Percentiles rank a stretch among this genome's conserved stretches.
Conservation (phyloP, 2,113 vertebrate genomes). For the Cryptoleucopteryx plumbea region DNA sequence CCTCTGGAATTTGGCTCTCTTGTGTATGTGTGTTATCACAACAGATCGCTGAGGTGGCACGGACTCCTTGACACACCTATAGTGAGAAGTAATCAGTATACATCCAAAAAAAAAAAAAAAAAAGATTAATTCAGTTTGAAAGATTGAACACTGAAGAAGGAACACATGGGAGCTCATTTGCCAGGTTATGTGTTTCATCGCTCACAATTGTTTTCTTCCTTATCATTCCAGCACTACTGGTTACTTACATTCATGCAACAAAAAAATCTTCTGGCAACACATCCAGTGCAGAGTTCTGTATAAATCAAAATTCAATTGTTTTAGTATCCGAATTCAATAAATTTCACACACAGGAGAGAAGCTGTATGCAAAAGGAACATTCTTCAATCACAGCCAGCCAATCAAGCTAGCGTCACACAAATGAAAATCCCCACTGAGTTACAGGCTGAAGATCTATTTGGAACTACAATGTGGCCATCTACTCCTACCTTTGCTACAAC, state of each 20-base stretch:
- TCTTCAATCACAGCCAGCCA: conserved; percentile 20
- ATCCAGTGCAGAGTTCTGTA: not conserved
- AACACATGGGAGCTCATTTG: not conserved
- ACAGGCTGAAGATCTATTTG: conserved; percentile 1
- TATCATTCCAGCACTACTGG: not conserved
- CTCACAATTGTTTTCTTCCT: not conserved
- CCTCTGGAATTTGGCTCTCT: not conserved
- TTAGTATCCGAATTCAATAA: not conserved
- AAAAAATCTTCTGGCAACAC: not conserved
- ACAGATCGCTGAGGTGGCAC: not conserved
- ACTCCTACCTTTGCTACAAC: not conserved
- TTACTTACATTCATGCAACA: not conserved
- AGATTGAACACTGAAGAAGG: not conserved
- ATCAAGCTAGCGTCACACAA: not conserved
- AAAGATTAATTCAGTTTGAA: not conserved
- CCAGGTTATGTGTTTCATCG: not conserved
- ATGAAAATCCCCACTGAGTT: conserved; percentile 19
- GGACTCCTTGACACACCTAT: not conserved
- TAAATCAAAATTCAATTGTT: conserved; percentile 40
- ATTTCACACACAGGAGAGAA: not conserved
- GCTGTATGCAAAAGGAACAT: conserved; percentile 8
- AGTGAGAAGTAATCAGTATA: not conserved
- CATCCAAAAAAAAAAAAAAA: not conserved
- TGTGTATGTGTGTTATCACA: accelerated
- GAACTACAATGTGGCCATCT: not conserved